Evolutionary conservation across 2,113 vertebrate species (phyloP).

Genomic region (Sylvietta virens): DNA sequence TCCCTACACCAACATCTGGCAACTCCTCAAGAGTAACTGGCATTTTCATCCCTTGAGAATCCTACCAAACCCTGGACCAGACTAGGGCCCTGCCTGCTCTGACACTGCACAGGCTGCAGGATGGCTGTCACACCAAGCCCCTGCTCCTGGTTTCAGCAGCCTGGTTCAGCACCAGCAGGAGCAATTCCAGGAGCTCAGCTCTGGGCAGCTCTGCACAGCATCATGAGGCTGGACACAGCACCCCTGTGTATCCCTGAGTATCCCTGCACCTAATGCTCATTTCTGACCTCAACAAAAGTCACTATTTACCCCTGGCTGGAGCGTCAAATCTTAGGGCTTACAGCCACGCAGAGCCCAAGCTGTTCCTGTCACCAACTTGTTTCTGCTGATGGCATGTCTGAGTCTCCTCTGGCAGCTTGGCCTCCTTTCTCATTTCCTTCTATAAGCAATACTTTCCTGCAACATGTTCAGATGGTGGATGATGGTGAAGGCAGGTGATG

Average conservation of each 20-base stretch:
- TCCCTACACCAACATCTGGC: background rate
- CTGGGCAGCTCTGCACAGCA: background rate
- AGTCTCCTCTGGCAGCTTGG: background rate
- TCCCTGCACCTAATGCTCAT: background rate
- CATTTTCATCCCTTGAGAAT: background rate
- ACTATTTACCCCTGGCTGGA: background rate
- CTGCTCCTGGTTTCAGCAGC: constrained; percentile 18
- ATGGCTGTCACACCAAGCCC: background rate
- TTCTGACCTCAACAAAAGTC: background rate
- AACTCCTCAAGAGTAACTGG: background rate
- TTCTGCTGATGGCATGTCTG: background rate
- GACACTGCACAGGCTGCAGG: background rate
- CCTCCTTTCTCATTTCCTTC: background rate
- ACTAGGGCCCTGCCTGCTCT: background rate
- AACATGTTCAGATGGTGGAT: background rate
- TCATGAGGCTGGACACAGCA: background rate
- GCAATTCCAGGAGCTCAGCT: background rate
- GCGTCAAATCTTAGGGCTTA: background rate
- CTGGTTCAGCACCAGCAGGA: background rate
- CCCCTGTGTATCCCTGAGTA: background rate
- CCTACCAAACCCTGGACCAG: background rate
- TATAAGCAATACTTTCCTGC: background rate
- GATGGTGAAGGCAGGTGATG: background rate
- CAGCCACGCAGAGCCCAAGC: background rate
- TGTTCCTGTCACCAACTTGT: background rate